Percentiles rank a stretch among this genome's conserved stretches.
These are phyloP conservation scores for Neoniphon sammara DNA, from an alignment of 2,797 vertebrate genomes.

Conservation along the genomic window DNA sequence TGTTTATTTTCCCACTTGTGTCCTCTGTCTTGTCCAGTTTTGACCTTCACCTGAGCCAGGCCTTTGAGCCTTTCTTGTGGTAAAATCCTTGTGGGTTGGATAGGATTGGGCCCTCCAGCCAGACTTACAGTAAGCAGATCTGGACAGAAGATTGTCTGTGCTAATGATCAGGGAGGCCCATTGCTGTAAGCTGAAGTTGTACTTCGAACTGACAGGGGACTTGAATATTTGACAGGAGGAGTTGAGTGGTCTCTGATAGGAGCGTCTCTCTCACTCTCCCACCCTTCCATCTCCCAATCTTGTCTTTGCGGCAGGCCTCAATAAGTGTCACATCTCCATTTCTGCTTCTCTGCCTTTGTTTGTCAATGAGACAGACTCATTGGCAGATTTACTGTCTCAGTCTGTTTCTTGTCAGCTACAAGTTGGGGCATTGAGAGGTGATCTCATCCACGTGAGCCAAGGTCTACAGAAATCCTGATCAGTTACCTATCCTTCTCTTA, in stretches of 20 bases:
- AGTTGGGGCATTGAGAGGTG: background rate
- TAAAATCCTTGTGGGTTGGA: constrained; percentile 67
- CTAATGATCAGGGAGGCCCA: constrained; percentile 55
- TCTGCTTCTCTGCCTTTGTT: background rate
- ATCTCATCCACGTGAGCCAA: constrained; percentile 30
- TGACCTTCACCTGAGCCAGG: constrained; percentile 63
- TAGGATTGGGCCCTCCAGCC: constrained; percentile 67
- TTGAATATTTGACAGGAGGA: constrained; percentile 13
- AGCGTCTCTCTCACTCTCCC: constrained; percentile 2
- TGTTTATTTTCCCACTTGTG: constrained; percentile 56
- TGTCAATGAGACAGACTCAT: background rate
- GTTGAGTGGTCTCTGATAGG: background rate
- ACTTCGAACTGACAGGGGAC: constrained; percentile 19
- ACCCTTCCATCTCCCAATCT: background rate
- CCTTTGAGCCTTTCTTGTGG: constrained; percentile 54
- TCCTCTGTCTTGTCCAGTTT: constrained; percentile 35
- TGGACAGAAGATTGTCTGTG: constrained; percentile 73
- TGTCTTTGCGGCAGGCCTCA: background rate
- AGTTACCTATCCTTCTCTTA: constrained; percentile 32
- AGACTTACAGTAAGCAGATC: constrained; percentile 80
- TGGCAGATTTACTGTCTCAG: background rate
- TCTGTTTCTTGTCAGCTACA: constrained; percentile 11
- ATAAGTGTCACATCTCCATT: background rate
- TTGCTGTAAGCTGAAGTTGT: constrained; percentile 53
- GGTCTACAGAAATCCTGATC: constrained; percentile 50